A percentile compares a stretch with the other conserved stretches of the same genome.
Conservation (phyloP, 1,140 invertebrate species). For the Hyposmocoma kahamanoa region DNA sequence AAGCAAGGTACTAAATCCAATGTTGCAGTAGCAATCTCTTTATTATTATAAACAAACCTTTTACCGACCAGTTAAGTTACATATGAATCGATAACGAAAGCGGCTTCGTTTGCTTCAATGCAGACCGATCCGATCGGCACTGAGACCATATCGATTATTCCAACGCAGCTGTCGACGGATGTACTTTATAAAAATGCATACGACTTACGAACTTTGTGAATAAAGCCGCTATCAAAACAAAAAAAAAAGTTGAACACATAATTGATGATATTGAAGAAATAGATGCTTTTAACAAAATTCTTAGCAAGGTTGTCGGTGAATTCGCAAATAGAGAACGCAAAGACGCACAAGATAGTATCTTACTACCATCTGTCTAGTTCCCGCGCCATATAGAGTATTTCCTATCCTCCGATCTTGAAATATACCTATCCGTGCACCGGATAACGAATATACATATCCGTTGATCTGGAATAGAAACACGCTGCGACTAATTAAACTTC, state of each 20-base stretch:
- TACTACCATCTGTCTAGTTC: constrained; percentile 30
- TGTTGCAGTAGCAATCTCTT: too few relatives aligned
- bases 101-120: constrained; percentile 45
- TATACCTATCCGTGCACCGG: constrained; percentile 30
- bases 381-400: constrained; percentile 45
- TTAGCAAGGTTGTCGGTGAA: background rate
- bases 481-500: constrained; percentile 41
- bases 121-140: constrained; percentile 42
- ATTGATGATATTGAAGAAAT: too few relatives aligned
- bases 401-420: constrained; percentile 40
- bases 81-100: constrained; percentile 44
- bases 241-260: background rate
- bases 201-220: background rate
- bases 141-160: constrained; percentile 39
- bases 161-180: constrained; percentile 53
- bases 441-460: constrained; percentile 41
- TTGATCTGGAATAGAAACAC: constrained; percentile 38
- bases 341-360: constrained; percentile 38
- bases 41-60: constrained; percentile 25
- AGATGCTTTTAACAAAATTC: background rate
- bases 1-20: too few relatives aligned
- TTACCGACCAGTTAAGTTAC: constrained; percentile 43
- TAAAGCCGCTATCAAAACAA: background rate
- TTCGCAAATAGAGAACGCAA: constrained; percentile 35
- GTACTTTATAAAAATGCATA: constrained; percentile 23